Evolutionary conservation across 2,113 vertebrate species (phyloP), one percentile per base, ranked within the genome.

Genomic region (Ginglymostoma cirratum): DNA sequence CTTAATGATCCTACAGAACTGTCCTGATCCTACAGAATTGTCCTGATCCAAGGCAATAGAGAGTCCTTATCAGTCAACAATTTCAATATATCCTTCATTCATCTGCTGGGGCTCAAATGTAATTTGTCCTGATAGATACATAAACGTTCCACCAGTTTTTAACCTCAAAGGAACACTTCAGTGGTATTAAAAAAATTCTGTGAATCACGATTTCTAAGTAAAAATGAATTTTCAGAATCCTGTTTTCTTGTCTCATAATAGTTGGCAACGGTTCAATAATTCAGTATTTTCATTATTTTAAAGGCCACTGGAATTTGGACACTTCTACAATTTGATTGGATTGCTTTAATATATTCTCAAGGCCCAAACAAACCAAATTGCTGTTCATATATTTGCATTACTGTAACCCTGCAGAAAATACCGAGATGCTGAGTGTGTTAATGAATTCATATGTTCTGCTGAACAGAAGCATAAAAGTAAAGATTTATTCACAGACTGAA

Each of bases 401-500:
- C 52, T 17, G 87, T 61, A 90, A 90, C 30, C 69, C 21, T 76
- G 69, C 23, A 76, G 38, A 95, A 70, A 76, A 48, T 30, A 70
- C 67, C 23, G 48, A 72, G 42, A 72, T 70, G 67, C 66, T 70
- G 89, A 66, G 89, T 2, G 90, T 12, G 42, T 76, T 95, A 76
- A 95, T 76, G 14, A 72, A 76, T 95, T 95, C 94, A 72, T 95
- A n/a, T 45, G 87, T 65, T 17, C 87, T 89, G 52, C 45, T 48
- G 66, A 52, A 38, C 94, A 95, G 38, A 76, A 45, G 69, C 48
- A 70, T 52, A 95, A 90, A 94, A 94, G 92, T 94, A 94, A 95
- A 95, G 94, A 95, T 95, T 95, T 95, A 76, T 95, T 95, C 94
- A 95, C 94, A 95, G 67, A 30, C 45, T 45, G 27, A 72, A 45